These are phyloP conservation scores for Epinephelus coioides DNA, from an alignment of 2,797 vertebrate genomes.

Conservation along the genomic window DNA sequence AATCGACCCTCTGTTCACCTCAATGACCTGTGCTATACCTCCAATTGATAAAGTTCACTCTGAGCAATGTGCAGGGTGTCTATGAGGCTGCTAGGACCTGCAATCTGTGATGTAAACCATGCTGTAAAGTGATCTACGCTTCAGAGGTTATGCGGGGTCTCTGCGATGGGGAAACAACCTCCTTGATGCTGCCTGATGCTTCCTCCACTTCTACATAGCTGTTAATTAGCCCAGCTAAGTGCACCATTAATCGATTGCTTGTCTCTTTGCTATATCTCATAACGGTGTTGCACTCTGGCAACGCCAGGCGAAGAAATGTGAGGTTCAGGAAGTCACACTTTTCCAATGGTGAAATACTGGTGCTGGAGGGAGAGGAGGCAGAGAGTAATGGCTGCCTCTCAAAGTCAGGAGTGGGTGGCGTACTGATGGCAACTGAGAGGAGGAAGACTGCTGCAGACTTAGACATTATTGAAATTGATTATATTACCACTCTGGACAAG, in stretches of 20 bases:
- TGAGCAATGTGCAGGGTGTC: conserved; percentile 23
- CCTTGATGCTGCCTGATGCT: conserved; percentile 68
- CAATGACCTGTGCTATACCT: conserved; percentile 30
- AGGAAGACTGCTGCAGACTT: conserved; percentile 10
- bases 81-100: conserved; percentile 30
- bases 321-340: conserved; percentile 77
- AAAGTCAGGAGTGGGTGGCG: conserved; percentile 36
- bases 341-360: conserved; percentile 59
- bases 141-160: conserved; percentile 74
- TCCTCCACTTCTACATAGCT: conserved; percentile 77
- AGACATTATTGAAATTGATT: conserved; percentile 26
- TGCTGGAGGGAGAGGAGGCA: conserved; percentile 29
- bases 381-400: conserved; percentile 41
- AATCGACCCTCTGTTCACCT: conserved; percentile 25
- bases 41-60: conserved; percentile 31
- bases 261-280: conserved; percentile 84
- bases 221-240: conserved; percentile 87
- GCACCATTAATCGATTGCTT: conserved; percentile 87
- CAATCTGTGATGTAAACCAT: conserved; percentile 56
- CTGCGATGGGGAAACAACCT: conserved; percentile 65
- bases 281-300: conserved; percentile 71
- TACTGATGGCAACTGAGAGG: conserved; percentile 19
- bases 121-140: conserved; percentile 69
- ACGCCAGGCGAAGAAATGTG: conserved; percentile 72
- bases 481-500: conserved; percentile 20